Conservation (phyloP, 2,797 vertebrate genomes). For the Ctenopoma kingsleyae region DNA sequence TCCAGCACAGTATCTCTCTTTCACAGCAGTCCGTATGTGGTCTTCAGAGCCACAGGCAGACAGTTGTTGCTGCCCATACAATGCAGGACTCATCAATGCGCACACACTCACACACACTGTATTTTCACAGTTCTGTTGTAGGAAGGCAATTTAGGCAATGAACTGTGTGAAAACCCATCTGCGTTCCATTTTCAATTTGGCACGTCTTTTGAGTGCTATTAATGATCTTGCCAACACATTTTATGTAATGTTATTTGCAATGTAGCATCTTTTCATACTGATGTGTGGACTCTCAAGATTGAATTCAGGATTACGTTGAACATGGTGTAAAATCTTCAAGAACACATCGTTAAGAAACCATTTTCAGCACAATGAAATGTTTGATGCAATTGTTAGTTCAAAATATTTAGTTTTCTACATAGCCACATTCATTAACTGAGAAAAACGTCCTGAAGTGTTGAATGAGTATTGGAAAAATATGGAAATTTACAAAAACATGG, state of each 20-base stretch:
- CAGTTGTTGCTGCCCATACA: conserved; percentile 13
- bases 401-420: conserved; percentile 10
- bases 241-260: conserved; percentile 29
- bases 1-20: conserved; percentile 16
- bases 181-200: conserved; percentile 59
- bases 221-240: conserved; percentile 51
- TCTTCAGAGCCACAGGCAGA: conserved; percentile 16
- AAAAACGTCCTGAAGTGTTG: background rate
- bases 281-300: conserved; percentile 21
- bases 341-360: conserved; percentile 45
- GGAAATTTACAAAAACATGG: no score
- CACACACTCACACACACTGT: conserved; percentile 12
- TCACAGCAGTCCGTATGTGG: conserved; percentile 18
- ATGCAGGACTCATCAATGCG: conserved; percentile 23
- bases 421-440: conserved; percentile 12
- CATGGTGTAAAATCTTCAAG: conserved; percentile 18
- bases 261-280: conserved; percentile 19
- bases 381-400: conserved; percentile 24
- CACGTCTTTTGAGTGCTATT: conserved; percentile 46
- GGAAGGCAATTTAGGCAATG: conserved; percentile 66
- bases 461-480: background rate
- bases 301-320: conserved; percentile 37
- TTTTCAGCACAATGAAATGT: conserved; percentile 35
- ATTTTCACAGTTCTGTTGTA: conserved; percentile 46
- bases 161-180: conserved; percentile 75